These are phyloP conservation scores for Danionella dracula DNA, from an alignment of 2,797 vertebrate genomes.

Conservation along the genomic window DNA sequence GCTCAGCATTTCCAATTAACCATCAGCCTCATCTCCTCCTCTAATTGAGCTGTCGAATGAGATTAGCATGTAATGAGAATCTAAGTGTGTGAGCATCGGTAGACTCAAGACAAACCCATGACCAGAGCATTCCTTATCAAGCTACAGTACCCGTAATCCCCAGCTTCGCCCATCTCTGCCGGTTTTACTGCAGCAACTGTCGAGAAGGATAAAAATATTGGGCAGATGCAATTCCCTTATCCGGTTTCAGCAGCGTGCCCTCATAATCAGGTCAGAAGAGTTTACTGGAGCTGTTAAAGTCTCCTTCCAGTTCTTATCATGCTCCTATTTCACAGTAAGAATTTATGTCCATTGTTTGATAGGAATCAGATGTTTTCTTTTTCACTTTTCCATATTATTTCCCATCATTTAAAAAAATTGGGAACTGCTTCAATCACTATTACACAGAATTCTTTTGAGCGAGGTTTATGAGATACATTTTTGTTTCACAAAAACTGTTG, in stretches of 20 bases:
- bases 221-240: constrained; percentile 52
- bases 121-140: constrained; percentile 1
- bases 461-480: too few species aligned
- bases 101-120: constrained; percentile 31
- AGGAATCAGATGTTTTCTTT: too few species aligned
- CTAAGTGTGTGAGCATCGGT: constrained; percentile 41
- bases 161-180: background rate
- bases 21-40: constrained; percentile 36
- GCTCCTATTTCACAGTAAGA: background rate
- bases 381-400: too few species aligned
- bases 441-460: too few species aligned
- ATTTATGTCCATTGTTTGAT: too few species aligned
- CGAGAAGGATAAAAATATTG: constrained; percentile 41
- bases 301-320: background rate
- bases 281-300: constrained; percentile 50
- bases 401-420: too few species aligned
- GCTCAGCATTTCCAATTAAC: constrained; percentile 53
- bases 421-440: too few species aligned
- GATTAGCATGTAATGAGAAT: constrained; percentile 42
- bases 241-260: constrained; percentile 50
- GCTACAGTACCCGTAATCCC: constrained; percentile 19
- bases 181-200: constrained; percentile 47
- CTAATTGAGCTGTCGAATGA: constrained; percentile 45
- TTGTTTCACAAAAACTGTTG: too few species aligned
- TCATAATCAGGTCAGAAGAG: constrained; percentile 56